phyloP scores from a whole-genome alignment of 2,113 vertebrate genomes.

The Morphnarchus princeps region DNA sequence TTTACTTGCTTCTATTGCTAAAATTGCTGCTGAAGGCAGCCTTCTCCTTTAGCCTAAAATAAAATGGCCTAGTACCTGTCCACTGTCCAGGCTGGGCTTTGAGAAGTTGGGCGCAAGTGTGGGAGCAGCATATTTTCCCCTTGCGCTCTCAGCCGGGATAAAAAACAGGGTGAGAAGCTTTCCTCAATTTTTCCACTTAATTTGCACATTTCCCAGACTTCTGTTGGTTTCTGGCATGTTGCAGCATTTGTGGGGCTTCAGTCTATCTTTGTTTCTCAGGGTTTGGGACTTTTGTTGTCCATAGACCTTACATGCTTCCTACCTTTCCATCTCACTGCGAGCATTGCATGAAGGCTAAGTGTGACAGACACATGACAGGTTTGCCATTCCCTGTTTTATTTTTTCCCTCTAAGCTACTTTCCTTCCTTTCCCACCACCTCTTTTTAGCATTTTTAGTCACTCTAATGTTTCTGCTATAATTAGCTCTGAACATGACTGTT shows the following conservation, averaged over 20 bases:
- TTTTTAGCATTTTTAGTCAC: neutral
- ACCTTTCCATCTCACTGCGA: accelerated
- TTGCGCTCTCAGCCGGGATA: neutral
- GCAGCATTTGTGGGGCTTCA: neutral
- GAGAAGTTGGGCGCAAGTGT: accelerated
- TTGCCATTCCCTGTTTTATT: neutral
- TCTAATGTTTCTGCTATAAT: neutral
- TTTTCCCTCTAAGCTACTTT: neutral
- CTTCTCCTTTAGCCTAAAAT: neutral
- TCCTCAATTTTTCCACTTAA: neutral
- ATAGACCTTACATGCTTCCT: neutral
- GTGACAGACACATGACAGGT: neutral
- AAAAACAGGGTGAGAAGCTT: neutral
- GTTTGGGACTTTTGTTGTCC: neutral
- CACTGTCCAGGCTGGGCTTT: neutral
- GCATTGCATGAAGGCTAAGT: accelerated
- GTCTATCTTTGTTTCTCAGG: neutral
- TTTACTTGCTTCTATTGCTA: neutral
- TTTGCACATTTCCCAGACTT: neutral
- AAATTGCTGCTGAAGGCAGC: neutral
- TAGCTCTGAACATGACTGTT: slow-evolving; percentile 4
- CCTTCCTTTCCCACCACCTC: slow-evolving; percentile 50
- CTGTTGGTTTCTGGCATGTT: neutral
- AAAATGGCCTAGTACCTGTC: neutral
- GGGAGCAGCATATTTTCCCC: neutral